A percentile compares a stretch with the other conserved stretches of the same genome.
phyloP scores from a whole-genome alignment of 2,797 vertebrate genomes.

The Carapus acus region DNA sequence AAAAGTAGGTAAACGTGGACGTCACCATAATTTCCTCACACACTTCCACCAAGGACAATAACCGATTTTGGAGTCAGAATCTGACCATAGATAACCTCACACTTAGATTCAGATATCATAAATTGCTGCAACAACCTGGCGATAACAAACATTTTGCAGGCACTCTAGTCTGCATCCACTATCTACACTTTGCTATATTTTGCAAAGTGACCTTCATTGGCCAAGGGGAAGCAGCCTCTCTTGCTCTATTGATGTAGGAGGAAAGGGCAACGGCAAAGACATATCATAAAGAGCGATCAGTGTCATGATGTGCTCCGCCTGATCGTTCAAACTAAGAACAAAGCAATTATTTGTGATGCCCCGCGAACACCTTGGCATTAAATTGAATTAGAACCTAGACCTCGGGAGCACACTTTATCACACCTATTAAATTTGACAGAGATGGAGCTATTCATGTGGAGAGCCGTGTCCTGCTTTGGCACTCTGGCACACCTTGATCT shows the following conservation, averaged over 20 bases:
- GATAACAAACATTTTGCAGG: conserved; percentile 3
- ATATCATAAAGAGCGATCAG: conserved; percentile 33
- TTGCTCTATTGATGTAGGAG: conserved; percentile 15
- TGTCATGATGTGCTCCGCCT: conserved; percentile 18
- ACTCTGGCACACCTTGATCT: too few relatives aligned
- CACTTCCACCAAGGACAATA: conserved; percentile 15
- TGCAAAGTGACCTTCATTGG: conserved; percentile 33
- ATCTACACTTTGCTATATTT: conserved; percentile 34
- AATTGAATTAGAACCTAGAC: conserved; percentile 23
- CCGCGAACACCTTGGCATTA: conserved; percentile 8
- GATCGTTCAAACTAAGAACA: conserved; percentile 29
- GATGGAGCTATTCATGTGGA: not conserved
- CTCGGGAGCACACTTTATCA: conserved; percentile 2
- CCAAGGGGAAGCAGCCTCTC: conserved; percentile 19
- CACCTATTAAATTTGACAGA: not conserved
- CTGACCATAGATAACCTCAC: not conserved
- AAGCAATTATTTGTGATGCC: conserved; percentile 37
- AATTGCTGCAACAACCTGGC: not conserved
- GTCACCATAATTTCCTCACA: too few relatives aligned
- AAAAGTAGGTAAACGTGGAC: too few relatives aligned
- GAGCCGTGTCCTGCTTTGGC: not conserved
- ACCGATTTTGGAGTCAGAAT: conserved; percentile 16
- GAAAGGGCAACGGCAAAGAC: conserved; percentile 39
- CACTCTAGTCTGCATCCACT: conserved; percentile 26
- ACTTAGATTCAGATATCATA: conserved; percentile 9